Base-by-base conservation (phyloP, 2,797 vertebrate genomes). In the Bufotes viridis region DNA sequence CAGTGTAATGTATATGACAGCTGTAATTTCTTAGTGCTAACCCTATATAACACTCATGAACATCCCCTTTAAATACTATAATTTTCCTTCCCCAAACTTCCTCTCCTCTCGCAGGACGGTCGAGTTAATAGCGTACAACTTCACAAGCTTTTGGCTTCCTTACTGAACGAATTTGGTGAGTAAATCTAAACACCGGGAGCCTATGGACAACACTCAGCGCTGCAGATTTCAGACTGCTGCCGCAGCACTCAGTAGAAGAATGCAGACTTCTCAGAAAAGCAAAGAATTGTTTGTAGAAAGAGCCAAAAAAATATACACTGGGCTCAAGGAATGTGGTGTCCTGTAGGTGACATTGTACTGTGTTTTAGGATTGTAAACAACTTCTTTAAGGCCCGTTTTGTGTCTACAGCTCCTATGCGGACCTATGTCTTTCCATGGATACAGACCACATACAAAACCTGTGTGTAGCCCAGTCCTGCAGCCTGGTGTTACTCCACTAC, bases 141-240 rank as follows among this genome's bases (percentile, higher is more conserved):
- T 53, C 88, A 86, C 22, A 20, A 29, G 4, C 84, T 89, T 34
- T 67, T 89, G 79, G 60, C 84, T 24, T 78, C 69, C 3, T 18
- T 89, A 20, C 79, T 89, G 34, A 82, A n/a, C 1, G 78, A 86
- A 11, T 83, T 82, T 70, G 84, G 88, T 89, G 42, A 89, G 84
- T 86, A 60, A 20, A 58, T 81, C 10, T 10, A 12, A 65, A 17
- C 22, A 34, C 49, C 26, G 14, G 24, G n/a, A 55, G 24, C n/a
- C 26, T 24, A 3, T 18, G 20, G 69, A 69, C 80, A 65, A 67
- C 65, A 58, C 69, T 55, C 69, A 58, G 69, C 53, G 13, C n/a
- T 72, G 70, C 55, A 58, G 70, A 75, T 75, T 7, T 57, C 29
- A 51, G 60, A 63, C 55, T 29, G 49, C 63, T 55, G 49, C 63